phyloP scores from a whole-genome alignment of 2,797 vertebrate species.

The Triplophysa bombifrons region DNA sequence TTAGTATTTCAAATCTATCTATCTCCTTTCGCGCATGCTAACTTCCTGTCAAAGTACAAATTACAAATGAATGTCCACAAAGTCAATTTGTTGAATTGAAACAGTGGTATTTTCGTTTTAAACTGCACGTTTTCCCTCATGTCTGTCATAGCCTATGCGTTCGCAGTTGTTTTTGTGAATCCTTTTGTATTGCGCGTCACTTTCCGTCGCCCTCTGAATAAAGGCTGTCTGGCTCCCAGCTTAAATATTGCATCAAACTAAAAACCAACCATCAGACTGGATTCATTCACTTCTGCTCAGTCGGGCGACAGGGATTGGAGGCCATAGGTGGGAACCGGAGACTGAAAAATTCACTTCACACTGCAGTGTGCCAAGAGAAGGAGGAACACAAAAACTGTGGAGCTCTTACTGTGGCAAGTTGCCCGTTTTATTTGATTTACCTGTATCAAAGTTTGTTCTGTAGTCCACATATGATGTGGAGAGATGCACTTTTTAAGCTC shows the following conservation, averaged over 20 bases:
- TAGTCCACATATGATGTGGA: not conserved
- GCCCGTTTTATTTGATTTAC: constrained; percentile 68
- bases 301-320: constrained; percentile 78
- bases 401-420: constrained; percentile 81
- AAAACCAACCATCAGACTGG: constrained; percentile 85
- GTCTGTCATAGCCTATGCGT: constrained; percentile 34
- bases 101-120: not conserved
- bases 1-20: not conserved
- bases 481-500: not conserved
- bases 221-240: constrained; percentile 86
- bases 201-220: constrained; percentile 80
- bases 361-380: constrained; percentile 75
- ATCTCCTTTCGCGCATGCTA: not conserved
- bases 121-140: constrained; percentile 24
- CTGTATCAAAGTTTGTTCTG: constrained; percentile 43
- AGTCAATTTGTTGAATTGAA: not conserved
- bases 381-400: constrained; percentile 73
- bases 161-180: constrained; percentile 62
- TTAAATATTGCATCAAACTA: constrained; percentile 85
- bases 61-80: not conserved
- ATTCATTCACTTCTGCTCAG: constrained; percentile 88
- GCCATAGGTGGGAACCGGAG: constrained; percentile 81
- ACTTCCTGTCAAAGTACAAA: not conserved
- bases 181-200: constrained; percentile 76
- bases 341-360: constrained; percentile 77